These are phyloP conservation scores for Bergia puertoricense DNA, from an alignment of 92 coral and sea anemone genomes.

Conservation along the genomic window DNA sequence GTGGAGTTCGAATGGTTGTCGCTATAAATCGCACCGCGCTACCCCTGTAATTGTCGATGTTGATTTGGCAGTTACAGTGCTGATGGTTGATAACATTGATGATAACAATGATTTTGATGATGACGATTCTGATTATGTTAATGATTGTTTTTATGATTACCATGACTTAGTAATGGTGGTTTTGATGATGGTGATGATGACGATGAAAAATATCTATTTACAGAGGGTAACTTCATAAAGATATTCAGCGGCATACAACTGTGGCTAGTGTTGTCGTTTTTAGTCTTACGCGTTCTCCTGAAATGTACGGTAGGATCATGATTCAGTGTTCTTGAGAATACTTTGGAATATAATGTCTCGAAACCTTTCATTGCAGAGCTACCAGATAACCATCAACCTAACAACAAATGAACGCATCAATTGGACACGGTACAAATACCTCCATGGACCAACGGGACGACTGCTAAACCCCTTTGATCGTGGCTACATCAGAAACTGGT, in stretches of 20 bases:
- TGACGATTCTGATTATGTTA: no score
- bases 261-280: not conserved
- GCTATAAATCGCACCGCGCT: no score
- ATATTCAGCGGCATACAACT: not conserved
- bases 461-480: constrained; percentile 92
- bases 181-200: no score
- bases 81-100: no score
- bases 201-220: not conserved
- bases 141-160: no score
- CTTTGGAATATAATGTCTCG: not conserved
- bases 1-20: no score
- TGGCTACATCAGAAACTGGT: constrained; percentile 79
- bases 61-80: no score
- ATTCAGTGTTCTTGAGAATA: not conserved
- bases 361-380: constrained; percentile 53
- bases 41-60: no score
- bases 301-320: not conserved
- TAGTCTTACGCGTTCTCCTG: no score
- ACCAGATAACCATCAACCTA: constrained; percentile 78
- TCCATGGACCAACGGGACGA: constrained; percentile 80
- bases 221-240: not conserved
- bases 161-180: no score
- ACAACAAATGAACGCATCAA: constrained; percentile 97
- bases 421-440: constrained; percentile 80
- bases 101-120: no score